Percentiles rank a stretch among this genome's conserved stretches.
These are phyloP conservation scores for Allacma fusca DNA, from an alignment of 2,888 invertebrate species.

Conservation along the genomic window DNA sequence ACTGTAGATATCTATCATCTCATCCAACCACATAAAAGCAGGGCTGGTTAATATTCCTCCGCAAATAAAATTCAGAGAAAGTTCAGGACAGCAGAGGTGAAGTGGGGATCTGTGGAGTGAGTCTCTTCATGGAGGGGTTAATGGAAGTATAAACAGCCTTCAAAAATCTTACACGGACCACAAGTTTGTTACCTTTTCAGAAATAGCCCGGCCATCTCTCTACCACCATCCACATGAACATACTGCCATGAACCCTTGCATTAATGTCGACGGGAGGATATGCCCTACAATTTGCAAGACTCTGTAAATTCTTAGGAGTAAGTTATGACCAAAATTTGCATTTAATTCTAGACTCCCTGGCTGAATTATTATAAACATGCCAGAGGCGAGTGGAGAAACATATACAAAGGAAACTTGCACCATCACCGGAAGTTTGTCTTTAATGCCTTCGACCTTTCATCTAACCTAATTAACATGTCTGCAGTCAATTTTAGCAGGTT, in stretches of 20 bases:
- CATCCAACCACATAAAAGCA: too few species aligned
- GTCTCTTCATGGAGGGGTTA: background rate
- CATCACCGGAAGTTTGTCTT: constrained; percentile 19
- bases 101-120: background rate
- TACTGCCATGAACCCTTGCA: too few species aligned
- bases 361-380: background rate
- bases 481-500: constrained; percentile 16
- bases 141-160: background rate
- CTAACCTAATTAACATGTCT: constrained; percentile 24
- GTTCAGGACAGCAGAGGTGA: background rate
- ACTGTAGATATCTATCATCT: background rate
- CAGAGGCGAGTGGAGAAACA: background rate
- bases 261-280: too few species aligned
- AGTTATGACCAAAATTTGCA: constrained; percentile 6
- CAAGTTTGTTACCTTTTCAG: too few species aligned
- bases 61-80: too few species aligned
- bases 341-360: background rate
- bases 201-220: too few species aligned
- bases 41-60: background rate
- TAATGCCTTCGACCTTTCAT: constrained; percentile 26
- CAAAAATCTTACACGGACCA: too few species aligned
- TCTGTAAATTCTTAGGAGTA: background rate
- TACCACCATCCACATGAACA: too few species aligned
- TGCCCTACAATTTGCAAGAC: too few species aligned
- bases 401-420: constrained; percentile 1